A percentile compares a stretch with the other conserved stretches of the same genome.
These are phyloP conservation scores for Procambarus virginalis DNA, from an alignment of 1,140 invertebrate genomes.

Conservation along the genomic window DNA sequence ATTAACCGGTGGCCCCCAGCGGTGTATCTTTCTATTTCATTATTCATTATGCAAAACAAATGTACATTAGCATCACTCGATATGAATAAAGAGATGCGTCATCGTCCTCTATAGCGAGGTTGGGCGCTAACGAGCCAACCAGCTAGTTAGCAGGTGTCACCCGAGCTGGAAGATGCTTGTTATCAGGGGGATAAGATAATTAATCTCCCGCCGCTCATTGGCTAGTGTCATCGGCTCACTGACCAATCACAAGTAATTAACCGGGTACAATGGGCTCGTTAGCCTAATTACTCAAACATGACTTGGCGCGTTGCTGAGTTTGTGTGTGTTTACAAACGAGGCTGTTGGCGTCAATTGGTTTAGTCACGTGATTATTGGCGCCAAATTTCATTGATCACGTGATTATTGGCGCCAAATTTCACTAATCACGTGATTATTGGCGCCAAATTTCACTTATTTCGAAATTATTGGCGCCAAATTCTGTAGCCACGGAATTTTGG, in stretches of 20 bases:
- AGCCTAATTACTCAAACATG: conserved; percentile 33
- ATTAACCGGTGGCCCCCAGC: too few relatives aligned
- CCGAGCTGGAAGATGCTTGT: background rate
- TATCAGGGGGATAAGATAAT: conserved; percentile 12
- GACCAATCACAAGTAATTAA: conserved; percentile 30
- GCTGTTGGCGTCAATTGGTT: background rate
- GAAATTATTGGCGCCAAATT: background rate
- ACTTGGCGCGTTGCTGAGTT: conserved; percentile 4
- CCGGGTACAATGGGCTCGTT: conserved; percentile 23
- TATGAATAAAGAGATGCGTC: background rate
- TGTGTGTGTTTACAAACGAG: background rate
- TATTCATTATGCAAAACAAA: too few relatives aligned
- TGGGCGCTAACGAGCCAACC: conserved; percentile 9
- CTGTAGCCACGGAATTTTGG: too few relatives aligned
- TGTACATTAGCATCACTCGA: too few relatives aligned
- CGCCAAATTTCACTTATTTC: background rate
- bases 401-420: background rate
- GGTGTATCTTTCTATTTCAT: too few relatives aligned
- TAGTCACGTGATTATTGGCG: background rate
- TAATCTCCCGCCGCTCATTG: conserved; percentile 34
- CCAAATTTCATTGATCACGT: background rate
- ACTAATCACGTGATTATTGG: too few relatives aligned
- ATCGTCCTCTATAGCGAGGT: background rate
- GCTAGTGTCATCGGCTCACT: conserved; percentile 27
- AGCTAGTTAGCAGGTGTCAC: conserved; percentile 35